Conservation (phyloP, 2,797 vertebrate species). For the Amphiprion clarkii region DNA sequence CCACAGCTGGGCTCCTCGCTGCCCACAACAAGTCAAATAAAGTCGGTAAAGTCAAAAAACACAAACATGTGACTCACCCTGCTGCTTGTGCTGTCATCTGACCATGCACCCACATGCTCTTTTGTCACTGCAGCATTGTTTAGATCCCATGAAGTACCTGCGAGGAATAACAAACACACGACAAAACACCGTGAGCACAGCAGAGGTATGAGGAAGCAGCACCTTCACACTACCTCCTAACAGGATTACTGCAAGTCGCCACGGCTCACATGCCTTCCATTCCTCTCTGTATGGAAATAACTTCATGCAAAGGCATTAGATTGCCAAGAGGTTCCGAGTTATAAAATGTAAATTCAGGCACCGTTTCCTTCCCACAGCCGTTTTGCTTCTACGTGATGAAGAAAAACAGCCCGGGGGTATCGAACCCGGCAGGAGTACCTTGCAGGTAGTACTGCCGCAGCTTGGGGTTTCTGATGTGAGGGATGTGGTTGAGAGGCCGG, state of each 20-base stretch:
- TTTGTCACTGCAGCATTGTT: conserved; percentile 48
- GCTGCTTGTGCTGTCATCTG: conserved; percentile 58
- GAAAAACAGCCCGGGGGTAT: conserved; percentile 8
- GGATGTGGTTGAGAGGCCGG: conserved; percentile 79
- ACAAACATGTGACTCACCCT: conserved; percentile 70
- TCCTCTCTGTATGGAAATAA: conserved; percentile 29
- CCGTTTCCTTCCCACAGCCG: background rate
- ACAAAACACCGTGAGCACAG: conserved; percentile 15
- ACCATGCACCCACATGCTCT: conserved; percentile 28
- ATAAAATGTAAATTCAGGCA: conserved; percentile 36
- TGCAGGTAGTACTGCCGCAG: conserved; percentile 87
- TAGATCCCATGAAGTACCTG: conserved; percentile 71
- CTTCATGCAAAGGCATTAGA: conserved; percentile 34
- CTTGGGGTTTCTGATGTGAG: conserved; percentile 86
- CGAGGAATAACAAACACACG: background rate
- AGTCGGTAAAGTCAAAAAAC: conserved; percentile 4
- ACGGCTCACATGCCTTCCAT: background rate
- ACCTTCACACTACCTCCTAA: background rate
- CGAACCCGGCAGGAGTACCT: conserved; percentile 69
- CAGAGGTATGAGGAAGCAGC: conserved; percentile 10
- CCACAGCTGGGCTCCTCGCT: conserved; percentile 13
- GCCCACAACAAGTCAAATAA: background rate
- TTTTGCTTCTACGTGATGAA: conserved; percentile 6
- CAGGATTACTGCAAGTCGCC: conserved; percentile 1
- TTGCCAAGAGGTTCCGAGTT: background rate